Conservation (phyloP, 1,140 invertebrate species). For the Orchesella cincta region DNA sequence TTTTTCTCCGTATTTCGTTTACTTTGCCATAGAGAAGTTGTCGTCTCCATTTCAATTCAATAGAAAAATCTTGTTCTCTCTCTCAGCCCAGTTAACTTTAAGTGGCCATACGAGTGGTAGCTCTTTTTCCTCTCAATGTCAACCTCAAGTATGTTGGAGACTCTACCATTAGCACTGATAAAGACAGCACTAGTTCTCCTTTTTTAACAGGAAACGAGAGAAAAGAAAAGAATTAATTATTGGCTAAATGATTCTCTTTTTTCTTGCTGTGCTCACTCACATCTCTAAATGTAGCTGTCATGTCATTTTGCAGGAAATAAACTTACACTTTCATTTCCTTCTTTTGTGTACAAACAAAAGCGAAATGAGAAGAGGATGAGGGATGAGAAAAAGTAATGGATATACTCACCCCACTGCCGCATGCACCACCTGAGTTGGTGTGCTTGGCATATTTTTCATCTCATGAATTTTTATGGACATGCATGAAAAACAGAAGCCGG, state of each 20-base stretch:
- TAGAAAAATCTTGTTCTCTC: not conserved
- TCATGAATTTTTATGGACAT: no score
- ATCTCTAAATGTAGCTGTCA: no score
- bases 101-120: not conserved
- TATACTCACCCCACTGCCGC: no score
- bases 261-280: not conserved
- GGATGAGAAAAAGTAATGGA: no score
- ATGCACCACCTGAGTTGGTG: no score
- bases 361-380: no score
- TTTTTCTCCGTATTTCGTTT: not conserved
- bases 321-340: no score
- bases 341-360: no score
- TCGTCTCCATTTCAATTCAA: no score
- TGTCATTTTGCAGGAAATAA: no score
- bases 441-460: no score
- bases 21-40: not conserved
- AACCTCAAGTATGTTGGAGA: not conserved
- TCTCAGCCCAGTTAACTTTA: not conserved
- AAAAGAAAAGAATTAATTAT: not conserved
- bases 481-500: no score
- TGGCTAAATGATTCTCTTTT: constrained; percentile 7
- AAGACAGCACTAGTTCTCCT: not conserved
- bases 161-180: not conserved
- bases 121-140: constrained; percentile 20
- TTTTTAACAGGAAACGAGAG: not conserved